Conservation (phyloP, 2,888 invertebrate species). For the Dolomedes plantarius region DNA sequence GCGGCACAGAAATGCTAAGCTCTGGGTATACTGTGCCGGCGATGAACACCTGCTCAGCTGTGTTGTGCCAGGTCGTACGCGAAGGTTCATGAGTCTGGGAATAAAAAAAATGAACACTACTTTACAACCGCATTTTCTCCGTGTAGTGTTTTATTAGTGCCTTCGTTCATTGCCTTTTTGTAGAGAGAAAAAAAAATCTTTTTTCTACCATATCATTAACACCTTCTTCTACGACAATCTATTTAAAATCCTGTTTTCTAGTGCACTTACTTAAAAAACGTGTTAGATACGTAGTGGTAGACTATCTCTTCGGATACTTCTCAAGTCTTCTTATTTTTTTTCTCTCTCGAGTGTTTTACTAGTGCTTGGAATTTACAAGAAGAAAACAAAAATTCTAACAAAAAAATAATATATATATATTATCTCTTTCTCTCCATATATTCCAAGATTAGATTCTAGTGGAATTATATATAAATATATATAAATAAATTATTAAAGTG, state of each 20-base stretch:
- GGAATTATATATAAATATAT: no score
- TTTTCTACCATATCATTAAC: conserved; percentile 7
- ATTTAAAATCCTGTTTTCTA: background rate
- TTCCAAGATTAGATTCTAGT: no score
- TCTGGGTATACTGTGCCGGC: background rate
- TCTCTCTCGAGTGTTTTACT: no score
- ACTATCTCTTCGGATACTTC: no score
- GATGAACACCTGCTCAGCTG: background rate
- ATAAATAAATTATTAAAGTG: no score
- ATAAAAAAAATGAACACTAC: conserved; percentile 7
- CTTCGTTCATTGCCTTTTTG: background rate
- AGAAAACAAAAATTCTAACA: no score
- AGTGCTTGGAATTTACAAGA: no score
- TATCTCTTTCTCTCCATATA: no score
- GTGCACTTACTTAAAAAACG: conserved; percentile 1
- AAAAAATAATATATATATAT: no score
- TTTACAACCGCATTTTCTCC: conserved; percentile 12
- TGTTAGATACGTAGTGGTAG: no score
- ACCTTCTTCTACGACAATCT: conserved; percentile 5
- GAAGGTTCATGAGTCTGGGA: background rate
- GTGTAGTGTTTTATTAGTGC: conserved; percentile 10
- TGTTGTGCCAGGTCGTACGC: background rate
- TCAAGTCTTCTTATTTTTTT: no score
- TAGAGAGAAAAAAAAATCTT: background rate
- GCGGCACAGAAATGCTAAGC: background rate